Evolutionary conservation across 2,888 invertebrate species (phyloP), one percentile per base, ranked within the genome.

Genomic region (Nemoura dubitans): DNA sequence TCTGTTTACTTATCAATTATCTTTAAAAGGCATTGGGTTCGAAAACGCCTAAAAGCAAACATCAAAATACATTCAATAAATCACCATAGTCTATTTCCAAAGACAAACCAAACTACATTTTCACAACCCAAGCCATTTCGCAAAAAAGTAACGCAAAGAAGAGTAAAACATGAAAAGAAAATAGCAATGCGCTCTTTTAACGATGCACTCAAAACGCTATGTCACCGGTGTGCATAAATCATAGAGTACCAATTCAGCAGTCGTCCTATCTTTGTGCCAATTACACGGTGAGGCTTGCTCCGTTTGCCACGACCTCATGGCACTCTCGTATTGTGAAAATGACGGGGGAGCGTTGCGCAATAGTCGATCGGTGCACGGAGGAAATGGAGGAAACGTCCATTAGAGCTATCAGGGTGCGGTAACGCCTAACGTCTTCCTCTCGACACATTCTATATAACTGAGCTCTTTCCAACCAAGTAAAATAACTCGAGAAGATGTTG

Each of bases 351-450:
- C 59, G 14, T 21, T 59, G 59, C 21, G 59, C 59, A 59, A 10
- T 3, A 59, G 2, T 21, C 21, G 59, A 59, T 59, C 59, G 59
- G n/a, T 21, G 59, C 3, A 59, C 21, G 59, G 21, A 16, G 59
- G 59, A 59, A 59, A 59, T 59, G 59, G 59, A 59, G 59, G 59
- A 59, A 59, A 59, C 59, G 59, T 21, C 59, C 59, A 59, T 59
- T 59, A 59, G 59, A 7, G 10, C 16, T 21, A 59, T 59, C 59
- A 59, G 59, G 59, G 59, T 14, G 59, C 59, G 59, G 59, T 59
- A 21, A 16, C 14, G 59, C 36, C 3, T 59, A 2, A 59, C 59
- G 21, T 59, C 59, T 59, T 59, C 59, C 59, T 59, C 59, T 3
- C 16, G 14, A 1, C 59, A n/a, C n/a, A n/a, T n/a, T 10, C 59